phyloP scores from a whole-genome alignment of 2,888 invertebrate genomes.

The Allophyes oxyacanthae region DNA sequence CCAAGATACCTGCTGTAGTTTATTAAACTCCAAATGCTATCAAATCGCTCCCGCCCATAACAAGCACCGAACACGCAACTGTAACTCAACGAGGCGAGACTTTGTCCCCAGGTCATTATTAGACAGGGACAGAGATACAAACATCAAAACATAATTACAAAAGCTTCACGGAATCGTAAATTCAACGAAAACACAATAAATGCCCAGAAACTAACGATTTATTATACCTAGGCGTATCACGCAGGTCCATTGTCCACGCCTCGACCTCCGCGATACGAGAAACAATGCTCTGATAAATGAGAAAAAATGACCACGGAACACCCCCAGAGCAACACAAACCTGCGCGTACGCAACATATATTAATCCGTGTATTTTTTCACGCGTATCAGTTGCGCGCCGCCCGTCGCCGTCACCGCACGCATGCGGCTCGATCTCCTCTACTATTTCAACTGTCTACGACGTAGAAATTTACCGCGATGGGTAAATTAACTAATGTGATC shows the following conservation, averaged over 20 bases:
- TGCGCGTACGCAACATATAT: slow-evolving; percentile 51
- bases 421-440: slow-evolving; percentile 78
- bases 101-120: slow-evolving; percentile 59
- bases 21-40: too few species aligned
- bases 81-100: slow-evolving; percentile 46
- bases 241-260: slow-evolving; percentile 64
- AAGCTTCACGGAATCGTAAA: slow-evolving; percentile 39
- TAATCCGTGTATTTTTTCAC: slow-evolving; percentile 52
- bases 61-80: slow-evolving; percentile 4
- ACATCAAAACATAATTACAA: slow-evolving; percentile 37
- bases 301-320: slow-evolving; percentile 49
- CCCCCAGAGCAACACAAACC: slow-evolving; percentile 37
- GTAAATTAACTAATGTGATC: slow-evolving; percentile 65
- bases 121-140: slow-evolving; percentile 40
- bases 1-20: too few species aligned
- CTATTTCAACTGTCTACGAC: slow-evolving; percentile 78
- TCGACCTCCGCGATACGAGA: slow-evolving; percentile 44
- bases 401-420: slow-evolving; percentile 67
- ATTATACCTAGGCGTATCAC: slow-evolving; percentile 55
- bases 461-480: slow-evolving; percentile 72
- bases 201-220: slow-evolving; percentile 36
- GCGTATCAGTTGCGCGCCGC: slow-evolving; percentile 69
- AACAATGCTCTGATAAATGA: slow-evolving; percentile 43
- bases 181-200: slow-evolving; percentile 38
- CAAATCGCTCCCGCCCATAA: slow-evolving; percentile 22